Evolutionary conservation across 2,797 vertebrate species (phyloP), one percentile per base, ranked within the genome.

Genomic region (Anguilla anguilla): DNA sequence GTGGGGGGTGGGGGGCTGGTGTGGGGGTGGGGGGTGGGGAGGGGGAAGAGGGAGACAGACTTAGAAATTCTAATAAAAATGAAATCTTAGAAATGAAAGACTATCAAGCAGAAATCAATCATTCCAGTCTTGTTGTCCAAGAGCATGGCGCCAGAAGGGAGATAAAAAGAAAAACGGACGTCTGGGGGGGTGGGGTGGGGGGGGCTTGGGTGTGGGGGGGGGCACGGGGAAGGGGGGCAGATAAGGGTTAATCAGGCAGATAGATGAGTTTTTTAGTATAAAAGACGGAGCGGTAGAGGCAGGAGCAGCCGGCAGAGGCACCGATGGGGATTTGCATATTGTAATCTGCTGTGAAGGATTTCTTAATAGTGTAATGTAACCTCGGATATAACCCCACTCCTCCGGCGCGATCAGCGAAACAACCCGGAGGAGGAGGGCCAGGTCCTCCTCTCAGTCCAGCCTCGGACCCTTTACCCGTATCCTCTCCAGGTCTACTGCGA

Each of bases 31-130:
- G 84, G 86, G 86, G 90, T 88, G 89, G 90, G 90, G 87, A 28
- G 88, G 87, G 64, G 13, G n/a, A 1, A 39, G 77, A 39, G 86
- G 49, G 81, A 22, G 39, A 86, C 79, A 67, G 93, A 93, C 94
- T 92, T 93, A 94, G 97, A 98, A 97, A 97, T 97, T 97, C 97
- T 97, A 97, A 98, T 98, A 97, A 98, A 97, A 97, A 97, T 94
- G 96, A 97, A 98, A 98, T 98, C 98, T 98, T 95, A 95, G 97
- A 97, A 97, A 97, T 96, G 96, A 94, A 91, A 93, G 93, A 93
- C 91, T 98, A 98, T 99, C 98, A 98, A 96, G 91, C 93, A 96
- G 96, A 95, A 99, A 99, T 99, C 98, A 99, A 99, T 99, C 98
- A 99, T 97, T 96, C 95, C 93, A 96, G 95, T 96, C 96, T 93